Evolutionary conservation across 2,888 invertebrate species (phyloP).

Genomic region (Mythimna albipuncta): DNA sequence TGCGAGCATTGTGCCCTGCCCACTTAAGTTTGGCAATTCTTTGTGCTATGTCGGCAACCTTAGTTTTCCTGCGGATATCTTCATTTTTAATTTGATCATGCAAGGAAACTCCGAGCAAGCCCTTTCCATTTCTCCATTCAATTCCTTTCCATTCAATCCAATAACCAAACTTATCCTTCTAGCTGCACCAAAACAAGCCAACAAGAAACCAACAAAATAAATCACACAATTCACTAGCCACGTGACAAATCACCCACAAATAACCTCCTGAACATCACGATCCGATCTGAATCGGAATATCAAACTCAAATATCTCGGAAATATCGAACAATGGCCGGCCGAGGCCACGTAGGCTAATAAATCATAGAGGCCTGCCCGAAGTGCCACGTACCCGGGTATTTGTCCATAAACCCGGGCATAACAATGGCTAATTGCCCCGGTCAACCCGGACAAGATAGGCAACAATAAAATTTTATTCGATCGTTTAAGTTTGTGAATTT

Average conservation of each 20-base stretch:
- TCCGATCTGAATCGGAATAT: constrained; percentile 66
- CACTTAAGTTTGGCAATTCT: too few species aligned
- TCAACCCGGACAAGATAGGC: constrained; percentile 70
- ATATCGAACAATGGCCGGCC: constrained; percentile 66
- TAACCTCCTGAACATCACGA: constrained; percentile 62
- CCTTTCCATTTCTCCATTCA: too few species aligned
- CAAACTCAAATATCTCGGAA: constrained; percentile 63
- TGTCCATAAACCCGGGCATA: constrained; percentile 70
- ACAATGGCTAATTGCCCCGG: constrained; percentile 75
- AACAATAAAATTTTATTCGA: constrained; percentile 71
- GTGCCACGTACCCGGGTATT: constrained; percentile 68
- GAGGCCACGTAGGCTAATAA: constrained; percentile 69
- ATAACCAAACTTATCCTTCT: not conserved
- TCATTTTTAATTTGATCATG: too few species aligned
- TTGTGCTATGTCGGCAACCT: too few species aligned
- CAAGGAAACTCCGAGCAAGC: too few species aligned
- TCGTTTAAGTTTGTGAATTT: constrained; percentile 69
- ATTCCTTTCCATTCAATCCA: too few species aligned
- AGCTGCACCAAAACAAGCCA: constrained; percentile 18
- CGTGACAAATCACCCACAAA: constrained; percentile 62
- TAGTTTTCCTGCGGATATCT: too few species aligned
- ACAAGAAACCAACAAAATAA: constrained; percentile 50
- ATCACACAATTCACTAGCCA: constrained; percentile 55
- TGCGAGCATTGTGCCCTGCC: too few species aligned
- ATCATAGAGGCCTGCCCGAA: constrained; percentile 66